Percentiles rank a stretch among this genome's conserved stretches.
phyloP scores from a whole-genome alignment of 2,888 invertebrate species.

The Lasioglossum vierecki region DNA sequence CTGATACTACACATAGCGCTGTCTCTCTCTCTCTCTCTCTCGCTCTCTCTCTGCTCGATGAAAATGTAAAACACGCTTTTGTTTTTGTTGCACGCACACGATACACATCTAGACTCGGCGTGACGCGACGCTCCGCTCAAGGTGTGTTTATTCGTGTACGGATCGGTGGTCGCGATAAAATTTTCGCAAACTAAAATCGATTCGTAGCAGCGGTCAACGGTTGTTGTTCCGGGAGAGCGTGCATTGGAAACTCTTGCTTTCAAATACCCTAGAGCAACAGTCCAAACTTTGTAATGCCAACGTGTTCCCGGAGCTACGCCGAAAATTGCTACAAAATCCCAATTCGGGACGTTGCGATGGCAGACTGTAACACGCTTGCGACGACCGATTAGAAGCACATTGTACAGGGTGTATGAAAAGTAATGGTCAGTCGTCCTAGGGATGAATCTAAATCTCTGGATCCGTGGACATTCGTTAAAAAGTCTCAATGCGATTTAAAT shows the following conservation, averaged over 20 bases:
- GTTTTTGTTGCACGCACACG: neutral
- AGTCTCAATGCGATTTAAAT: too few species aligned
- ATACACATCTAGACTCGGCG: neutral
- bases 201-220: neutral
- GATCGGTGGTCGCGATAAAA: neutral
- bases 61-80: neutral
- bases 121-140: neutral
- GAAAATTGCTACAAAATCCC: neutral
- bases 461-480: too few species aligned
- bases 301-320: neutral
- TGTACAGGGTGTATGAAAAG: too few species aligned
- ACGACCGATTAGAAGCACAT: too few species aligned
- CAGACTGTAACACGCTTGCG: neutral
- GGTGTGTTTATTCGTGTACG: neutral
- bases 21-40: neutral
- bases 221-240: neutral
- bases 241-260: neutral
- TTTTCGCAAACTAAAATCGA: conserved; percentile 11
- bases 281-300: conserved; percentile 3
- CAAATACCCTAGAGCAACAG: neutral
- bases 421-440: too few species aligned
- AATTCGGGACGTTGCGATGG: neutral
- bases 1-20: neutral
- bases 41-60: neutral
- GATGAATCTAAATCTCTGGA: too few species aligned